Conservation (phyloP, 1,140 invertebrate species). For the Steinernema feltiae region DNA sequence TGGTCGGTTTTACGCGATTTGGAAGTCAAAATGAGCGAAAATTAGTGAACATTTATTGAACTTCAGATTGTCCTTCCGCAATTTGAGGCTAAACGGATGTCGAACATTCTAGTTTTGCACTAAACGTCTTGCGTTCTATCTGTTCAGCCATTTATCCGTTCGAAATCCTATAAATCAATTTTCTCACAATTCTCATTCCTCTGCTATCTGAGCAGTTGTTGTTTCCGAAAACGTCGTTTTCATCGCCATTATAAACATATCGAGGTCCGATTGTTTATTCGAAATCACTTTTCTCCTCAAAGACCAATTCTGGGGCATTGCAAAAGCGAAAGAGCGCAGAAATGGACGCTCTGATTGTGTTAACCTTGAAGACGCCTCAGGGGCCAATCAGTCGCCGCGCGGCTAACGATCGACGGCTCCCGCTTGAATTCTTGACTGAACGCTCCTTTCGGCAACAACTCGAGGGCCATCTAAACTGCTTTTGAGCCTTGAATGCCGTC, state of each 20-base stretch:
- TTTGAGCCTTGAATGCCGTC: too few relatives aligned
- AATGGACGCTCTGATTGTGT: background rate
- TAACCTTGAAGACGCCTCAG: constrained; percentile 13
- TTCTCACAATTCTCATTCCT: background rate
- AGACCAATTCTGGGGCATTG: background rate
- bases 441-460: background rate
- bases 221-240: background rate
- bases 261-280: background rate
- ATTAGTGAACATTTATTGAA: too few relatives aligned
- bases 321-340: background rate
- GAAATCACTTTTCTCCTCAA: background rate
- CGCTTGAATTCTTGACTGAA: background rate
- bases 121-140: background rate
- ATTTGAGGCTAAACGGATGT: background rate
- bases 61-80: background rate
- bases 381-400: constrained; percentile 10
- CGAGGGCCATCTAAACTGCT: constrained; percentile 5
- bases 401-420: constrained; percentile 11
- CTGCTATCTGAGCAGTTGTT: too few relatives aligned
- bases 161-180: background rate
- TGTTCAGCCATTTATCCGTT: background rate
- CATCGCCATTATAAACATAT: background rate
- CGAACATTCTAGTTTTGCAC: background rate
- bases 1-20: constrained; percentile 1
- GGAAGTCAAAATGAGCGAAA: constrained; percentile 23